Conservation (phyloP, 2,797 vertebrate species). For the Dipus sagitta region DNA sequence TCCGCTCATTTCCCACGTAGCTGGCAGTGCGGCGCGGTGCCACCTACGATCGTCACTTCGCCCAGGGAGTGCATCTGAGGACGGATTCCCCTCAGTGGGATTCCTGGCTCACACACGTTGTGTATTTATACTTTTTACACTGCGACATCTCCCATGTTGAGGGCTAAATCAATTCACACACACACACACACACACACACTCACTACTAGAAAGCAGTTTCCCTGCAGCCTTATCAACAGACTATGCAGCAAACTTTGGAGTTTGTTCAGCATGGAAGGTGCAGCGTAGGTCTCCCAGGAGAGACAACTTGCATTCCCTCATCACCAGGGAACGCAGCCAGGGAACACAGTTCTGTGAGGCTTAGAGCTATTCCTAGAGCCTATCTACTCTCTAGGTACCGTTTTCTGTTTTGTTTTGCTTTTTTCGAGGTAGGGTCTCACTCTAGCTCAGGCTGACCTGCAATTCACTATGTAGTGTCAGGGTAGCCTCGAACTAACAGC, state of each 20-base stretch:
- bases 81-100: no score
- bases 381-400: background rate
- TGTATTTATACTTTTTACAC: background rate
- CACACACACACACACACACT: background rate
- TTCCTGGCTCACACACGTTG: no score
- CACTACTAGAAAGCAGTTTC: background rate
- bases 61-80: no score
- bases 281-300: background rate
- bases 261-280: background rate
- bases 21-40: no score
- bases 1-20: no score
- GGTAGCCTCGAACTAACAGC: no score
- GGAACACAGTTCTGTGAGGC: background rate
- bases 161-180: background rate
- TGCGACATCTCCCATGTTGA: background rate
- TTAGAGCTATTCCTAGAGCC: background rate
- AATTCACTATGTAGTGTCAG: no score
- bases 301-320: conserved; percentile 2
- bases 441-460: no score
- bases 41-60: no score
- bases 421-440: no score
- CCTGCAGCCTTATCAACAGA: background rate
- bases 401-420: no score
- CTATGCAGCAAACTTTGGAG: background rate
- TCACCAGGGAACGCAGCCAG: background rate